Evolutionary conservation across 2,113 vertebrate genomes (phyloP).

Genomic region (Bungarus multicinctus): DNA sequence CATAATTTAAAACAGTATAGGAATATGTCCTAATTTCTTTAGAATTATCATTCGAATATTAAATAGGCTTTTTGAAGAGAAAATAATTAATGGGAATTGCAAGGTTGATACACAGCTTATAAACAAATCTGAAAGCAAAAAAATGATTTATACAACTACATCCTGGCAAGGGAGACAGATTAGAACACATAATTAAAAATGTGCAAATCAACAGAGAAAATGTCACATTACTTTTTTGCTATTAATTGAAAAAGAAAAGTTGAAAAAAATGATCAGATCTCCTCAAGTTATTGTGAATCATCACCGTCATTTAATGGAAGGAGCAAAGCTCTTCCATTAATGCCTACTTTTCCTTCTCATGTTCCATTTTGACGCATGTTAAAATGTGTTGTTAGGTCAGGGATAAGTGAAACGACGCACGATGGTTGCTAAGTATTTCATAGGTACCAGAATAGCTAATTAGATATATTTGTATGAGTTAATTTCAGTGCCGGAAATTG

Average conservation of each 20-base stretch:
- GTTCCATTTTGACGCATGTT: background rate
- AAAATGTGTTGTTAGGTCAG: background rate
- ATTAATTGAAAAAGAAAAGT: slow-evolving; percentile 24
- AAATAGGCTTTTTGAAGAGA: slow-evolving; percentile 30
- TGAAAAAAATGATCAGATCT: background rate
- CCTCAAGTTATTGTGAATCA: background rate
- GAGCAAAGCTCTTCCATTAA: background rate
- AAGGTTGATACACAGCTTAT: background rate
- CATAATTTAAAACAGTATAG: slow-evolving; percentile 29
- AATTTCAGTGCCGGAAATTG: background rate
- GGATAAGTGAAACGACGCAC: background rate
- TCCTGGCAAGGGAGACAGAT: slow-evolving; percentile 21
- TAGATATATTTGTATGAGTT: slow-evolving; percentile 1
- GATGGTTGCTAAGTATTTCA: background rate
- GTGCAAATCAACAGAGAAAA: slow-evolving; percentile 42
- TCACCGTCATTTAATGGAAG: background rate
- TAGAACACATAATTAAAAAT: slow-evolving; percentile 45
- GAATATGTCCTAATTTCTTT: slow-evolving; percentile 3
- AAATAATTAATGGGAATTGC: slow-evolving; percentile 27
- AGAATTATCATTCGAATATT: background rate
- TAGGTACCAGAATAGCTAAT: background rate
- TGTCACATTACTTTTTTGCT: slow-evolving; percentile 1
- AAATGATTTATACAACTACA: slow-evolving; percentile 26
- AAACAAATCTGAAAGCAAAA: slow-evolving; percentile 27
- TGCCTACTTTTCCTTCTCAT: background rate